Conservation (phyloP, 2,113 vertebrate genomes). For the Stictonetta naevosa region DNA sequence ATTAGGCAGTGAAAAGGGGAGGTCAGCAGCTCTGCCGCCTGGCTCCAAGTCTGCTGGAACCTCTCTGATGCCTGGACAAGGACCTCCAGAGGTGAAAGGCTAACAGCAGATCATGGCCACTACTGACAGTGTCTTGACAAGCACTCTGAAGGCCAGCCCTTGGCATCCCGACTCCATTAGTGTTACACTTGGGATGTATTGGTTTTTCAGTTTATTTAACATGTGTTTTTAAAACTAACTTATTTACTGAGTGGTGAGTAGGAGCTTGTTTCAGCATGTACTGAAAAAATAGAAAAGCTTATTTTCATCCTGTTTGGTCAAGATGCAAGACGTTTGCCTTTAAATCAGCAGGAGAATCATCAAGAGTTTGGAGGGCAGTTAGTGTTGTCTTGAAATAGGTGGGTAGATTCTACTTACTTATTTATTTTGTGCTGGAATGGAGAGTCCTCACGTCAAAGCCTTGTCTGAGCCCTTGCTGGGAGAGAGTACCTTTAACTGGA, state of each 20-base stretch:
- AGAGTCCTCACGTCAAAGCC: neutral
- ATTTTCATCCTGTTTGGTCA: neutral
- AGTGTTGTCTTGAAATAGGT: neutral
- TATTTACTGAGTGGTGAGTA: neutral
- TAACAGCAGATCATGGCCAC: neutral
- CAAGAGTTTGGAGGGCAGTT: neutral
- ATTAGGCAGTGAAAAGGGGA: neutral
- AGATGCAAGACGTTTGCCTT: neutral
- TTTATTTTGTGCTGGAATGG: neutral
- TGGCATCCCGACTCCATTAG: neutral
- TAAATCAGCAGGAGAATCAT: neutral
- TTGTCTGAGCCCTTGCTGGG: neutral
- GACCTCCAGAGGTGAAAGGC: neutral
- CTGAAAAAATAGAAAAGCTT: neutral
- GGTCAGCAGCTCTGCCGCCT: neutral
- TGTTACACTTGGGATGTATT: neutral
- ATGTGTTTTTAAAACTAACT: neutral
- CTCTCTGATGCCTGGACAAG: neutral
- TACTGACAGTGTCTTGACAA: too few species aligned
- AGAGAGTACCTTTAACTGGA: neutral
- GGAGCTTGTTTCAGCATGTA: neutral
- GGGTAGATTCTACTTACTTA: neutral
- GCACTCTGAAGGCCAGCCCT: rapidly evolving
- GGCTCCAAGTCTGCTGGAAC: neutral
- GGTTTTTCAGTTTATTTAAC: neutral